phyloP scores from a whole-genome alignment of 2,888 invertebrate genomes.

The Teinopalpus imperialis region DNA sequence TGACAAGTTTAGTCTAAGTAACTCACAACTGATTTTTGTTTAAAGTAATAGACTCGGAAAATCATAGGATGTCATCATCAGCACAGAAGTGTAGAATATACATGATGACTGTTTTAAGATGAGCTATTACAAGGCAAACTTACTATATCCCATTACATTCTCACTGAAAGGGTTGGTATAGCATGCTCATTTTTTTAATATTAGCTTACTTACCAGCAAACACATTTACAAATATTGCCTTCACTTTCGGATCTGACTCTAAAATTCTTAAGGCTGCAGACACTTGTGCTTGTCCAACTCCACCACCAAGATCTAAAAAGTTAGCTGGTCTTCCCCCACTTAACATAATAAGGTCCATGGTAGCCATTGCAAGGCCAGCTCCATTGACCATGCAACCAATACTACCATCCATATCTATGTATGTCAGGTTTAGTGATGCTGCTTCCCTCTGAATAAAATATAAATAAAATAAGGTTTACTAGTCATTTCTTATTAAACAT shows the following conservation, averaged over 20 bases:
- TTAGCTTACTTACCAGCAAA: conserved; percentile 90
- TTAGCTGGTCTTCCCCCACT: conserved; percentile 98
- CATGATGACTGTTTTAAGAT: too few relatives aligned
- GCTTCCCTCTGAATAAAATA: conserved; percentile 87
- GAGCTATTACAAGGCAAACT: too few relatives aligned
- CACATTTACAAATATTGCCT: conserved; percentile 97
- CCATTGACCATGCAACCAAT: conserved; percentile 99
- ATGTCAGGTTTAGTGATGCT: conserved; percentile 93
- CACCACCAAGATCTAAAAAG: conserved; percentile 98
- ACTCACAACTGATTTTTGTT: too few relatives aligned
- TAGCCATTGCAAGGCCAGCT: conserved; percentile 99
- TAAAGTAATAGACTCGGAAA: too few relatives aligned
- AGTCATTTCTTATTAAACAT: too few relatives aligned
- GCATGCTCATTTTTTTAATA: too few relatives aligned
- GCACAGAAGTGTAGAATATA: too few relatives aligned
- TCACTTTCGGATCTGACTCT: conserved; percentile 93
- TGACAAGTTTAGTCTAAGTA: too few relatives aligned
- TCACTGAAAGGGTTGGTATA: too few relatives aligned
- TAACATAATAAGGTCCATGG: conserved; percentile 99
- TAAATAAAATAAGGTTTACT: too few relatives aligned
- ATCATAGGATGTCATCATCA: too few relatives aligned
- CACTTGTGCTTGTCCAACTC: conserved; percentile 97
- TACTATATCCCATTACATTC: too few relatives aligned
- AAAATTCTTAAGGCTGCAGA: conserved; percentile 95
- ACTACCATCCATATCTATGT: conserved; percentile 98